Evolutionary conservation across 2,113 vertebrate species (phyloP), one percentile per base, ranked within the genome.

Genomic region (Aplodontia rufa): DNA sequence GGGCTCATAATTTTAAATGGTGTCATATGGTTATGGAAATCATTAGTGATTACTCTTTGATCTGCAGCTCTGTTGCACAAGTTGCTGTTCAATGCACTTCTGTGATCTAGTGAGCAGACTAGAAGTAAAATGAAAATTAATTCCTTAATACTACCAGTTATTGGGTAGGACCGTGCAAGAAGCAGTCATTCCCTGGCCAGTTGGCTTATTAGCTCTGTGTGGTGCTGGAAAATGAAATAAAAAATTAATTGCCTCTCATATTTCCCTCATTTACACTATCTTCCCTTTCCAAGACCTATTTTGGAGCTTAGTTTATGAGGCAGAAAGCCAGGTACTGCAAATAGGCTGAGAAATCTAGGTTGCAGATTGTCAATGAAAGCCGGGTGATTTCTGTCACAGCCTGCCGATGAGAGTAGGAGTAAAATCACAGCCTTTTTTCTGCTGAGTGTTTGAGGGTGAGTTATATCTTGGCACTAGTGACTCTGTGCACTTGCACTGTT

Each of bases 351-450:
- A 91, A 85, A 80, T 68, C 8, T 5, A 79, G 47, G 35, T 26
- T 95, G 53, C 28, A 40, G 80, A 4, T 71, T 82, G 35, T 71
- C 94, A 90, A 76, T 60, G 81, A 62, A 93, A 94, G 81, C 90
- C 16, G 26, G 68, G 71, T 85, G 92, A 72, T 93, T 80, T 92
- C 93, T 92, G 75, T 87, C 66, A 62, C 28, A 82, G 66, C 45
- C 87, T 91, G 16, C 37, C 92, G 86, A 86, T 37, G 9, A 72
- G 30, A 80, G 28, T 71, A 87, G 93, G 60, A 87, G 49, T 79
- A 84, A 91, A 90, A 85, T 93, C 94, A 68, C 69, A 93, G 28
- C 64, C 83, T 96, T 87, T 89, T 55, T 82, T 82, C 6, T 62
- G 8, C n/a, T 55, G 19, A 96, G 64, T 84, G 58, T 90, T 64